Evolutionary conservation across 2,888 invertebrate genomes (phyloP), one percentile per base, ranked within the genome.

Genomic region (Barypeithes pellucidus): DNA sequence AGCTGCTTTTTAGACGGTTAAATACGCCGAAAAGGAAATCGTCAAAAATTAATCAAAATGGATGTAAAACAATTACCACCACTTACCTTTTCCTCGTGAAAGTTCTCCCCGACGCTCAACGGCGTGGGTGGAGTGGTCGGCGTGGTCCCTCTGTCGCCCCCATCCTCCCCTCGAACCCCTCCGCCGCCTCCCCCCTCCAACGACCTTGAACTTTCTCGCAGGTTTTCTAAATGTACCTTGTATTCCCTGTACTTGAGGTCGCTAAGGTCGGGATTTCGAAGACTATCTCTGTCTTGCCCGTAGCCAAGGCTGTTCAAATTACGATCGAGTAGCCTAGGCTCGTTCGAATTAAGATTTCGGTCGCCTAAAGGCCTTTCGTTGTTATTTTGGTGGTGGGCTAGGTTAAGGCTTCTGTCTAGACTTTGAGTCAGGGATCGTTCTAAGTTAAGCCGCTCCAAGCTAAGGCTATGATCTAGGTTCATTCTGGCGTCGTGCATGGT

Each of bases 61-160:
- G 41, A 29, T 39, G 20, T 20, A 24, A 66, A 54, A 22, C 39
- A 52, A 54, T 54, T 54, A 63, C 18, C 47, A 16, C 57, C 69
- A 75, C 75, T 73, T 79, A 87, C 87, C 86, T 87, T 87, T 82
- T 87, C 87, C 78, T 85, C 86, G 77, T 84, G 85, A 80, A 86
- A 86, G 78, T 84, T 86, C 77, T 86, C 87, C 73, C 86, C 86
- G 77, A 86, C 86, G 41, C 86, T 85, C 33, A 86, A 81, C 54
- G 87, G 87, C 78, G 87, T 87, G 75, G 87, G 87, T 67, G 87
- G 87, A 77, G 87, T 86, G 73, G 87, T 85, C 75, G 87, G 85
- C 72, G 86, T 85, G 62, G 80, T 76, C 72, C 86, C 84, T 77
- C 84, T 79, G 57, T 83, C 84, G n/a, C 63, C 72, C 63, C 67